These are phyloP conservation scores for Polymixis flavicincta DNA, from an alignment of 2,888 invertebrate species.

Conservation along the genomic window DNA sequence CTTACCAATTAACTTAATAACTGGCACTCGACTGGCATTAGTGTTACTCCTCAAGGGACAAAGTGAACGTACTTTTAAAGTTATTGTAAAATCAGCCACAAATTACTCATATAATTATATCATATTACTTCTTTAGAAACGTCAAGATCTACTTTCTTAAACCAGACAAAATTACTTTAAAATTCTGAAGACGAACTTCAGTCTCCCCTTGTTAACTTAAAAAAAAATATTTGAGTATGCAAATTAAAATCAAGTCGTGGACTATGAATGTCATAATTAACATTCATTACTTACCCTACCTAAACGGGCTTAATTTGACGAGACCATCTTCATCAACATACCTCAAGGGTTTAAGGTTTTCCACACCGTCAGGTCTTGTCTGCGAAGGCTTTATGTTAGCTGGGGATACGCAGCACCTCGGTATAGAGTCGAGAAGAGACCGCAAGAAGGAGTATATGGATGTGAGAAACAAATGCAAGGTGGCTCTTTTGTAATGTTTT, in stretches of 20 bases:
- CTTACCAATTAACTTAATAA: conserved; percentile 50
- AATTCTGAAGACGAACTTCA: conserved; percentile 15
- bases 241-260: conserved; percentile 53
- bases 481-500: not conserved
- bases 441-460: conserved; percentile 69
- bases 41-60: conserved; percentile 40
- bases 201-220: conserved; percentile 20
- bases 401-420: conserved; percentile 69
- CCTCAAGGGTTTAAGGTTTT: conserved; percentile 81
- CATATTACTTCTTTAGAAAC: not conserved
- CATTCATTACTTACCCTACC: conserved; percentile 53
- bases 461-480: conserved; percentile 60
- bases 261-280: conserved; percentile 63
- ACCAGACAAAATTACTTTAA: conserved; percentile 13
- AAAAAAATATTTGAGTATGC: conserved; percentile 57
- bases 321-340: conserved; percentile 82
- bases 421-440: conserved; percentile 66
- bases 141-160: conserved; percentile 17
- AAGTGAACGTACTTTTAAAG: conserved; percentile 10
- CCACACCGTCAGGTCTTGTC: conserved; percentile 74
- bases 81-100: conserved; percentile 23
- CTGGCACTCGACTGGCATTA: conserved; percentile 34
- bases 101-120: not conserved
- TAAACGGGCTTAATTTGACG: conserved; percentile 75
- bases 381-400: conserved; percentile 77